These are phyloP conservation scores for Rhodinocichla rosea DNA, from an alignment of 2,113 vertebrate species.

Conservation along the genomic window DNA sequence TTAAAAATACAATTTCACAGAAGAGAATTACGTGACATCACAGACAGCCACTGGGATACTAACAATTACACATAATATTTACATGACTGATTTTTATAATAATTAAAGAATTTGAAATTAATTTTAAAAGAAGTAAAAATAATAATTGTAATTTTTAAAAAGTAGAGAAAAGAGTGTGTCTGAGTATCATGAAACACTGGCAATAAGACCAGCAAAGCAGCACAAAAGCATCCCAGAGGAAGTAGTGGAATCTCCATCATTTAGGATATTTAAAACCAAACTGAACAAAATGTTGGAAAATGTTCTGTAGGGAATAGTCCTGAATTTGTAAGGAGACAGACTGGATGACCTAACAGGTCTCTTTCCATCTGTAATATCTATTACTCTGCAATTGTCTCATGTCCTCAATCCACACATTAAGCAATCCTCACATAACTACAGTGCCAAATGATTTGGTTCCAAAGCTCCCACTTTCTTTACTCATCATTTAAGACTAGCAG, in stretches of 20 bases:
- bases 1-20: background rate
- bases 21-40: background rate
- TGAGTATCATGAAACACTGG: background rate
- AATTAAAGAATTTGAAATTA: background rate
- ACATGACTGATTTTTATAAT: background rate
- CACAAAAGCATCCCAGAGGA: background rate
- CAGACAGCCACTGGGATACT: background rate
- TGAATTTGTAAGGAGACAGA: slow-evolving; percentile 32
- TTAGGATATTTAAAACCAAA: slow-evolving; percentile 31
- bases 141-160: background rate
- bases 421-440: background rate
- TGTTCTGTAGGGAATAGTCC: background rate
- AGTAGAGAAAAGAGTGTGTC: background rate
- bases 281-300: slow-evolving; percentile 30
- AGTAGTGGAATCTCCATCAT: slow-evolving; percentile 11
- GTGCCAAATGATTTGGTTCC: slow-evolving; percentile 14
- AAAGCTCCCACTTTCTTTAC: slow-evolving; percentile 19
- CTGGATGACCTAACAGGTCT: slow-evolving; percentile 25
- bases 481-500: slow-evolving; percentile 30
- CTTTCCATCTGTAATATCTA: slow-evolving; percentile 28
- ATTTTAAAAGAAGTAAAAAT: background rate
- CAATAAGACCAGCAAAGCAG: background rate
- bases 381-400: slow-evolving; percentile 30
- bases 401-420: slow-evolving; percentile 35
- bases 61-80: background rate